Evolutionary conservation across 2,113 vertebrate genomes (phyloP).

Genomic region (Oncorhynchus kisutch): DNA sequence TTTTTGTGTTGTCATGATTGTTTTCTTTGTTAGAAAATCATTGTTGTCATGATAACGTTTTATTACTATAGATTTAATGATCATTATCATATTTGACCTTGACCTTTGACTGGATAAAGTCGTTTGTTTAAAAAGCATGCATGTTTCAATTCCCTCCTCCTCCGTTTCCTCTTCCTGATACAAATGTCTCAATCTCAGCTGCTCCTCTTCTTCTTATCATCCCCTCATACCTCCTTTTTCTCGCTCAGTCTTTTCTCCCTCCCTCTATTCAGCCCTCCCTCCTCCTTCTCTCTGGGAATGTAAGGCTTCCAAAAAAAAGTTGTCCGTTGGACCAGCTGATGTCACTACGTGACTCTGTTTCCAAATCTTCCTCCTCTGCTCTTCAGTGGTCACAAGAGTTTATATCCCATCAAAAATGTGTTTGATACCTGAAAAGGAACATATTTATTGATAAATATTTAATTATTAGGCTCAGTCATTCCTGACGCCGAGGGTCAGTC

Average conservation of each 20-base stretch:
- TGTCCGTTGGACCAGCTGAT: constrained; percentile 55
- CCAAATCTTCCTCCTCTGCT: constrained; percentile 29
- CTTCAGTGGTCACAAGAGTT: constrained; percentile 43
- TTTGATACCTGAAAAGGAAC: constrained; percentile 73
- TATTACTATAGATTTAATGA: constrained; percentile 56
- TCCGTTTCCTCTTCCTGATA: constrained; percentile 37
- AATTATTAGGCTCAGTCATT: constrained; percentile 55
- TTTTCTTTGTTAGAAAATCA: constrained; percentile 67
- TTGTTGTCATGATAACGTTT: constrained; percentile 58
- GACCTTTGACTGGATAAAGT: constrained; percentile 62
- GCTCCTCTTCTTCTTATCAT: constrained; percentile 15
- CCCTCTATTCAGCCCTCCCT: constrained; percentile 19
- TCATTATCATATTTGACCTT: constrained; percentile 52
- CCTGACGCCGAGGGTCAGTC: constrained; percentile 45
- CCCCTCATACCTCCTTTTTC: not conserved
- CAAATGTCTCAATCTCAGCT: constrained; percentile 38
- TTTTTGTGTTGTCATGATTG: constrained; percentile 47
- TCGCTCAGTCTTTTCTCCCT: constrained; percentile 12
- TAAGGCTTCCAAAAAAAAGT: constrained; percentile 69
- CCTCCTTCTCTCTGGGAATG: constrained; percentile 51
- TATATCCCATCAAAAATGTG: constrained; percentile 48
- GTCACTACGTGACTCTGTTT: constrained; percentile 38
- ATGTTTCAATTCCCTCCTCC: constrained; percentile 56
- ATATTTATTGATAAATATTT: constrained; percentile 66
- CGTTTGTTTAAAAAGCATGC: constrained; percentile 75